A percentile compares a stretch with the other conserved stretches of the same genome.
These are phyloP conservation scores for Hemaris fuciformis DNA, from an alignment of 2,888 invertebrate genomes.

Conservation along the genomic window DNA sequence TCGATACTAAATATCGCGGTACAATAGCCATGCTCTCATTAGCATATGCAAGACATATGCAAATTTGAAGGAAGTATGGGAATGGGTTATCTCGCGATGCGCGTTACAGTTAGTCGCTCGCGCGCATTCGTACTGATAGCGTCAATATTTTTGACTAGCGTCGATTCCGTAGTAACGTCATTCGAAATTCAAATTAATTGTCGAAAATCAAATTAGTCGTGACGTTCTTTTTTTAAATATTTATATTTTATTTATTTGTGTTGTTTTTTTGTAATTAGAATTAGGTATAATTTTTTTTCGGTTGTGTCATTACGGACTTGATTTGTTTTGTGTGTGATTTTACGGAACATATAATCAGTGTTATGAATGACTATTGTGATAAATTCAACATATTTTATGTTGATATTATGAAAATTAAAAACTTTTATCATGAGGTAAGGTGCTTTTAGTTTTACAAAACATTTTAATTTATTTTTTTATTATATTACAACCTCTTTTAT, in stretches of 20 bases:
- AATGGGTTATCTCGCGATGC: constrained; percentile 29
- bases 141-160: constrained; percentile 38
- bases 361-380: constrained; percentile 54
- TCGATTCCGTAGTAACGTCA: background rate
- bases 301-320: background rate
- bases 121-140: constrained; percentile 70
- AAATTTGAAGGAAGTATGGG: constrained; percentile 66
- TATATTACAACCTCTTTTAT: background rate
- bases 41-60: constrained; percentile 69
- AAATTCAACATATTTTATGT: constrained; percentile 42
- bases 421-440: constrained; percentile 72
- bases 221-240: background rate
- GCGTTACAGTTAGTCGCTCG: constrained; percentile 62
- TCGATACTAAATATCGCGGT: constrained; percentile 66
- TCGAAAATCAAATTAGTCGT: background rate
- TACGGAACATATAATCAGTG: constrained; percentile 14
- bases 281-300: no score
- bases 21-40: constrained; percentile 67
- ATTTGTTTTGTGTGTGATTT: background rate
- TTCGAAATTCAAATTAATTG: background rate
- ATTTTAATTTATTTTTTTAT: background rate
- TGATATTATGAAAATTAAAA: constrained; percentile 76
- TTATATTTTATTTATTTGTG: background rate
- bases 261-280: background rate
- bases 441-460: constrained; percentile 2